Evolutionary conservation across 2,797 vertebrate genomes (phyloP).

Genomic region (Manis crassicaudata): DNA sequence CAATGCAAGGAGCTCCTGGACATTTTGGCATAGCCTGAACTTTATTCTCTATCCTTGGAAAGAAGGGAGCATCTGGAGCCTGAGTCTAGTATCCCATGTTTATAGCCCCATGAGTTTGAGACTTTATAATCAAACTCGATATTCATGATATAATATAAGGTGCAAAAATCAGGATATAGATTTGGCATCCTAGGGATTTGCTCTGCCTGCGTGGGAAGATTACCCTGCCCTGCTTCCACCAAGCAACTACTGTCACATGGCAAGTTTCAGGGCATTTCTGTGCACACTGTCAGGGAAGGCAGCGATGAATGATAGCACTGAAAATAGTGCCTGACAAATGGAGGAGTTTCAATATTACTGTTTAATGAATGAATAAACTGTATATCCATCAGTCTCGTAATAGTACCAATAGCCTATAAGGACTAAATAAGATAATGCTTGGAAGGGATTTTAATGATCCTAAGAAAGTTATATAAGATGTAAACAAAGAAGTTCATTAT

Average conservation of each 20-base stretch:
- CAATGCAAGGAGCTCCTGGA: background rate
- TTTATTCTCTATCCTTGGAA: background rate
- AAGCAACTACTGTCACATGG: background rate
- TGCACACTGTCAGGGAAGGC: background rate
- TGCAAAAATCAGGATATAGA: slow-evolving; percentile 35
- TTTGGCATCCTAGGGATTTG: background rate
- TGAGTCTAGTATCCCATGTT: background rate
- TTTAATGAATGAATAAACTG: background rate
- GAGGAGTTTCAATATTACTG: background rate
- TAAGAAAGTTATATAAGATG: slow-evolving; percentile 3
- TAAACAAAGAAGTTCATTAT: background rate
- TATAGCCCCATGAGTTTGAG: background rate
- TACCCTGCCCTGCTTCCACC: background rate
- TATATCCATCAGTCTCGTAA: background rate
- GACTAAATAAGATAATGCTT: background rate
- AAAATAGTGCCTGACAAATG: background rate
- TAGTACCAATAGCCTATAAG: background rate
- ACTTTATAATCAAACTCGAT: slow-evolving; percentile 7
- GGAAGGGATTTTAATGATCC: background rate
- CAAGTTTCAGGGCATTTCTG: background rate
- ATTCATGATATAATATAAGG: background rate
- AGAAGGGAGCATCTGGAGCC: background rate
- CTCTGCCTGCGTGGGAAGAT: background rate
- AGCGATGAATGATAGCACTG: background rate
- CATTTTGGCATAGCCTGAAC: background rate